Evolutionary conservation across 1,140 invertebrate species (phyloP), one percentile per base, ranked within the genome.

Genomic region (Onthophagus taurus): DNA sequence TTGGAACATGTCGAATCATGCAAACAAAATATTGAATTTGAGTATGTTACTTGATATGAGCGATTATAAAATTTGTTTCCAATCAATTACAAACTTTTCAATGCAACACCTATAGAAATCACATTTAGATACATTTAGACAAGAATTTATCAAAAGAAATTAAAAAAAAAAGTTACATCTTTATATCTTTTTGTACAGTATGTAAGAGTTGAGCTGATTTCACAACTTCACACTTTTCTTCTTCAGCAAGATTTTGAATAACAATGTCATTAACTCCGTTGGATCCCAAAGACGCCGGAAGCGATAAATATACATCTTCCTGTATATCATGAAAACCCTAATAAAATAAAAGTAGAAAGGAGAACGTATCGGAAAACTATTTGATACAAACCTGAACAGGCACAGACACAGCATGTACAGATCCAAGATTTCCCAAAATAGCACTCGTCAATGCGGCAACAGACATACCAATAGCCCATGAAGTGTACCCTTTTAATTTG

Each of bases 381-480:
- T n/a, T n/a, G n/a, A n/a, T n/a, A 65, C 68, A 68, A 66, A 92
- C 89, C 70, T 84, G 75, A 39, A 89, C 75, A 53, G 80, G 72
- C 17, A 83, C 87, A 4, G 86, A 87, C 3, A 93, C 78, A 4
- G 88, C 82, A 52, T 85, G 85, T 23, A 92, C 75, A 59, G 79
- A 80, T 55, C 78, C 74, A 3, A 76, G 74, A 62, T 93, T 91
- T 38, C 77, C 70, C 30, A 93, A 60, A 48, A 92, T 82, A 20
- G 82, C 74, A 13, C 76, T 71, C 13, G 75, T 75, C 26, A 93
- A 66, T 47, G 78, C 72, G 1, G 85, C 74, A 0, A 86, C 75
- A 56, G 85, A 88, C 9, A 92, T 68, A 9, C 89, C 86, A 54
- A 92, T 89, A n/a, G 86, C 88, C 86, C 86, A 90, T 16, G 84